phyloP scores from a whole-genome alignment of 2,797 vertebrate species.

The Neosalanx taihuensis region DNA sequence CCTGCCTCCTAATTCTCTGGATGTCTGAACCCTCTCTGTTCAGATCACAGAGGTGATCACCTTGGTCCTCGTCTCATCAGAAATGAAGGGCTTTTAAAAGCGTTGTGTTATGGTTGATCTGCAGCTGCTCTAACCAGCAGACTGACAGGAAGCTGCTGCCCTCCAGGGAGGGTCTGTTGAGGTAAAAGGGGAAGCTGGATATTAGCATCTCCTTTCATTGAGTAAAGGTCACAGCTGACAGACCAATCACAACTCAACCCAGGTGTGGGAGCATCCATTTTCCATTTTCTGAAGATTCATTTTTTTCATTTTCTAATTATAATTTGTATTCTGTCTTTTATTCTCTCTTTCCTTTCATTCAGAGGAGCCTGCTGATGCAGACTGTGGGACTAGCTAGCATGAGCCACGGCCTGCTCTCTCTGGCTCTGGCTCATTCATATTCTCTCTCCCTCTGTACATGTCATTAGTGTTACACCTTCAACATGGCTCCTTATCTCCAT shows the following conservation, averaged over 20 bases:
- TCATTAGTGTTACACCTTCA: no score
- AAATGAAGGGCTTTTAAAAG: background rate
- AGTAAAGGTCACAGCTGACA: slow-evolving; percentile 12
- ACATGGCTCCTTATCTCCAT: no score
- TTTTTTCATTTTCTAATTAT: slow-evolving; percentile 24
- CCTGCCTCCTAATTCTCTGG: no score
- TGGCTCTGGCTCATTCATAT: background rate
- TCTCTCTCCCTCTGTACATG: background rate
- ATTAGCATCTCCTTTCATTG: slow-evolving; percentile 19
- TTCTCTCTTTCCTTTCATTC: background rate
- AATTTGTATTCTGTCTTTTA: slow-evolving; percentile 7
- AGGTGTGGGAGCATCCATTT: background rate
- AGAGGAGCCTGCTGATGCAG: no score
- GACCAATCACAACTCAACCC: background rate
- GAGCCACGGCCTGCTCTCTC: background rate
- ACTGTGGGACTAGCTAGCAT: no score
- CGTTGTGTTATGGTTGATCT: background rate
- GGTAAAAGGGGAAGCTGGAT: slow-evolving; percentile 12
- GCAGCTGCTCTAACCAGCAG: slow-evolving; percentile 4
- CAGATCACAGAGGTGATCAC: background rate
- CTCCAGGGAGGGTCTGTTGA: slow-evolving; percentile 4
- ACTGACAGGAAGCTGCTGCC: slow-evolving; percentile 6
- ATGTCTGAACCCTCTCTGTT: no score
- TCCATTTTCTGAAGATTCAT: slow-evolving; percentile 11
- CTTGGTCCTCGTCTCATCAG: background rate